These are phyloP conservation scores for Sebastes vulpes DNA, from an alignment of 2,797 vertebrate species.

Conservation along the genomic window DNA sequence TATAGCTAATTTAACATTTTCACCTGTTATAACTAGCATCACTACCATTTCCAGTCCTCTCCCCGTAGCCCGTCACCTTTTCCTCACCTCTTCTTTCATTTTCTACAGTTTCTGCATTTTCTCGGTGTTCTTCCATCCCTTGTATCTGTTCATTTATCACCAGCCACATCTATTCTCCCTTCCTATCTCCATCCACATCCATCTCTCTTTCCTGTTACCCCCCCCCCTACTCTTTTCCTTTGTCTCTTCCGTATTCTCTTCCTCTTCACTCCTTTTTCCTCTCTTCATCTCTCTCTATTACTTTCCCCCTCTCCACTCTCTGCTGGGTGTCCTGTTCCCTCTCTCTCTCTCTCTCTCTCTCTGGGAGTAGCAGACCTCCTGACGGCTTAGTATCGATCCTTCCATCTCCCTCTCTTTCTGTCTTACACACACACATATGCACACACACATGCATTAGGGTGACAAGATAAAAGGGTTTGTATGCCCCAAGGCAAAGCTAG, in stretches of 20 bases:
- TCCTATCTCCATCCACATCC: constrained; percentile 19
- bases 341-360: constrained; percentile 10
- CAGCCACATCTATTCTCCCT: constrained; percentile 1
- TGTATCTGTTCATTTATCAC: constrained; percentile 50
- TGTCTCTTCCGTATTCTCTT: constrained; percentile 5
- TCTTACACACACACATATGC: constrained; percentile 26
- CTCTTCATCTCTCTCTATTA: constrained; percentile 41
- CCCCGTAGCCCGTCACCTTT: not conserved
- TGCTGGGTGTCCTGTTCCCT: constrained; percentile 79
- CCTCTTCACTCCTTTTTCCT: constrained; percentile 13
- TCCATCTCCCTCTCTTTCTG: constrained; percentile 50
- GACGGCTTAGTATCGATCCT: constrained; percentile 83
- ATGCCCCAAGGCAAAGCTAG: constrained; percentile 74
- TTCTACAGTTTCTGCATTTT: constrained; percentile 16
- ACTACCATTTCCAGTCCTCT: not conserved
- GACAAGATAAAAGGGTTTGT: constrained; percentile 83
- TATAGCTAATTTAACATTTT: not conserved
- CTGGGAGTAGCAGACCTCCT: constrained; percentile 81
- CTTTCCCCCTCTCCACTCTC: constrained; percentile 53
- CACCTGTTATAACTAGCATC: not conserved
- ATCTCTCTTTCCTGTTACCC: constrained; percentile 20
- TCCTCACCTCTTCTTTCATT: constrained; percentile 16
- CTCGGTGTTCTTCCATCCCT: not conserved
- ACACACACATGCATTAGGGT: constrained; percentile 69
- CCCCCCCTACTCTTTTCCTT: not conserved